A percentile compares a stretch with the other conserved stretches of the same genome.
Conservation (phyloP, 2,888 invertebrate genomes). For the Sicus ferrugineus region DNA sequence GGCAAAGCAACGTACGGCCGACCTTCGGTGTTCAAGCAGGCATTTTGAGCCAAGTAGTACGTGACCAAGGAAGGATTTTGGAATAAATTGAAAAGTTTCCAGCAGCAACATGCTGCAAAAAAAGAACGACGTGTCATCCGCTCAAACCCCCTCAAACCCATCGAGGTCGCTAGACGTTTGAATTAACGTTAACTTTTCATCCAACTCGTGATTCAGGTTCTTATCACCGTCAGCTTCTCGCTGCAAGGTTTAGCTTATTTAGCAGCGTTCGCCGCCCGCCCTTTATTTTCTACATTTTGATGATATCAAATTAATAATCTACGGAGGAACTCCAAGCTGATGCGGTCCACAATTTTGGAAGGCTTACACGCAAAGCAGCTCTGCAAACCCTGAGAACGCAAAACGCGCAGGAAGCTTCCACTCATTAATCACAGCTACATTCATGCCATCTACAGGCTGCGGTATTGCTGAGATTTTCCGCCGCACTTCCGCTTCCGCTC, state of each 20-base stretch:
- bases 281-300: too few relatives aligned
- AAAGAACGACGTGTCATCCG: neutral
- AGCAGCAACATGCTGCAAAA: neutral
- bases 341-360: too few relatives aligned
- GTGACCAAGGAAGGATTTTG: constrained; percentile 2
- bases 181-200: neutral
- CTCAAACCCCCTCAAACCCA: too few relatives aligned
- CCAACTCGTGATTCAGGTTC: constrained; percentile 1
- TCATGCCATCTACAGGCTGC: constrained; percentile 17
- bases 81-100: neutral
- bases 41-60: constrained; percentile 9
- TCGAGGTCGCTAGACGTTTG: constrained; percentile 17
- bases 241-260: too few relatives aligned
- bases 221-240: too few relatives aligned
- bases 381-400: too few relatives aligned
- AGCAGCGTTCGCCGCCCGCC: too few relatives aligned
- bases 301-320: too few relatives aligned
- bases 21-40: neutral
- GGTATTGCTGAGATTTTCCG: constrained; percentile 21
- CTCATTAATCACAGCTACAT: constrained; percentile 23
- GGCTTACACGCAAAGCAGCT: too few relatives aligned
- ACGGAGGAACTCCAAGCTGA: too few relatives aligned
- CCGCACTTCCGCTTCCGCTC: neutral
- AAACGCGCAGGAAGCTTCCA: constrained; percentile 7
- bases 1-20: neutral